Evolutionary conservation across 64 coral and sea anemone species (phyloP).

Genomic region (Platygyra sinensis): DNA sequence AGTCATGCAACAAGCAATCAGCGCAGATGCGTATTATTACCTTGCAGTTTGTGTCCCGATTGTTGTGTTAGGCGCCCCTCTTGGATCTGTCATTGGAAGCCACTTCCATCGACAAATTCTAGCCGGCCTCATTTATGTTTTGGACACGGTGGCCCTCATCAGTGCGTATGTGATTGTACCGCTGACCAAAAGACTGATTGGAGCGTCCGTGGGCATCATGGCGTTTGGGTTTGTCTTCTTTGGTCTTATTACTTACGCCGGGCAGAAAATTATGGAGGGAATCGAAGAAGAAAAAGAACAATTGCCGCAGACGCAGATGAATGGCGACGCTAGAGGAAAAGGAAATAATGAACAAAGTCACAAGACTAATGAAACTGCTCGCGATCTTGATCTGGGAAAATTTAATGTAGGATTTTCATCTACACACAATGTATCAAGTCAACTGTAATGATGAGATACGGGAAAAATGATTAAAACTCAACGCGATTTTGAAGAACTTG

Average conservation of each 20-base stretch:
- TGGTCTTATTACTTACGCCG: slow-evolving; percentile 38
- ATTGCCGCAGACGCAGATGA: not conserved
- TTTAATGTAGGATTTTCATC: not conserved
- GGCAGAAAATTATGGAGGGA: slow-evolving; percentile 34
- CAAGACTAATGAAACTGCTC: not conserved
- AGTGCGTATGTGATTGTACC: slow-evolving; percentile 51
- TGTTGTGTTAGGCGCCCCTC: slow-evolving; percentile 68
- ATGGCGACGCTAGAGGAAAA: not conserved
- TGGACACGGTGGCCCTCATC: slow-evolving; percentile 60
- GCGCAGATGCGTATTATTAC: slow-evolving; percentile 52
- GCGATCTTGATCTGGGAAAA: slow-evolving; percentile 22
- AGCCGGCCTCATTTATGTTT: slow-evolving; percentile 57
- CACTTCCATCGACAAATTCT: slow-evolving; percentile 75
- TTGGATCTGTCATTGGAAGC: slow-evolving; percentile 68
- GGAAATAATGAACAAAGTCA: not conserved
- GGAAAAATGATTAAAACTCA: not conserved
- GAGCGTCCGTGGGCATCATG: slow-evolving; percentile 51
- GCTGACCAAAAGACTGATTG: slow-evolving; percentile 31
- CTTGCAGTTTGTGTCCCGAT: slow-evolving; percentile 70
- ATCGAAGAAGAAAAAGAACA: slow-evolving; percentile 27
- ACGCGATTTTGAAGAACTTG: too few relatives aligned
- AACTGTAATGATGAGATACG: not conserved
- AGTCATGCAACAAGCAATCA: slow-evolving; percentile 53
- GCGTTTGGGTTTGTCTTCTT: slow-evolving; percentile 68
- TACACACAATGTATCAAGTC: not conserved